Percentiles rank a stretch among this genome's conserved stretches.
These are phyloP conservation scores for Sciurus carolinensis DNA, from an alignment of 2,797 vertebrate genomes.

Conservation along the genomic window DNA sequence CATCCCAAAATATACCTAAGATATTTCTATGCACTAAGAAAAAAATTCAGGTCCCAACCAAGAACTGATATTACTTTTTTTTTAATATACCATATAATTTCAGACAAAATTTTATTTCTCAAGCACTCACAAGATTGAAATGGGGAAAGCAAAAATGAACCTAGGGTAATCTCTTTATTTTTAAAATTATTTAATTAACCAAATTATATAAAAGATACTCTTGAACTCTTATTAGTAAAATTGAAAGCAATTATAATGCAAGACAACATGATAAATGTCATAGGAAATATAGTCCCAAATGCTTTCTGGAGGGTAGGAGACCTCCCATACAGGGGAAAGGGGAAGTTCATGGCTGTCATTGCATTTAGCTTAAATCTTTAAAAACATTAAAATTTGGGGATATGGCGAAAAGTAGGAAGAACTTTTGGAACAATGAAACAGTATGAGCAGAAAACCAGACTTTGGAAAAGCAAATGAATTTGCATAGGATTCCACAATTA, in stretches of 20 bases:
- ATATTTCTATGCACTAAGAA: background rate
- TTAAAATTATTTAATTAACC: constrained; percentile 7
- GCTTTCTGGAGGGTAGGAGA: background rate
- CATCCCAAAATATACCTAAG: background rate
- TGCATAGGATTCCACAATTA: background rate
- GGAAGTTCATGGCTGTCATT: background rate
- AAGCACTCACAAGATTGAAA: background rate
- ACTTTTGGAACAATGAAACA: background rate
- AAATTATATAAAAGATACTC: background rate
- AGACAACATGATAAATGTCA: background rate
- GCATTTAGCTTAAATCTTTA: background rate
- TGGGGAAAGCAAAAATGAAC: background rate
- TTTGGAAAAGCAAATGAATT: constrained; percentile 2
- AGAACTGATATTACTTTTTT: background rate
- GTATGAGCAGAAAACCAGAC: background rate
- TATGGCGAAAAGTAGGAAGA: background rate
- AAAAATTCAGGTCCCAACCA: background rate
- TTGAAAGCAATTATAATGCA: background rate
- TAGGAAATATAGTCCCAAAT: background rate
- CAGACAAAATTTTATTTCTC: background rate
- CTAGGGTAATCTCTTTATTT: background rate
- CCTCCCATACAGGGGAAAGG: background rate
- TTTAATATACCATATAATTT: background rate
- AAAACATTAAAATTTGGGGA: background rate
- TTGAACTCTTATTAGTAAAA: background rate